A percentile compares a stretch with the other conserved stretches of the same genome.
These are phyloP conservation scores for Antechinus flavipes DNA, from an alignment of 2,113 vertebrate species.

Conservation along the genomic window DNA sequence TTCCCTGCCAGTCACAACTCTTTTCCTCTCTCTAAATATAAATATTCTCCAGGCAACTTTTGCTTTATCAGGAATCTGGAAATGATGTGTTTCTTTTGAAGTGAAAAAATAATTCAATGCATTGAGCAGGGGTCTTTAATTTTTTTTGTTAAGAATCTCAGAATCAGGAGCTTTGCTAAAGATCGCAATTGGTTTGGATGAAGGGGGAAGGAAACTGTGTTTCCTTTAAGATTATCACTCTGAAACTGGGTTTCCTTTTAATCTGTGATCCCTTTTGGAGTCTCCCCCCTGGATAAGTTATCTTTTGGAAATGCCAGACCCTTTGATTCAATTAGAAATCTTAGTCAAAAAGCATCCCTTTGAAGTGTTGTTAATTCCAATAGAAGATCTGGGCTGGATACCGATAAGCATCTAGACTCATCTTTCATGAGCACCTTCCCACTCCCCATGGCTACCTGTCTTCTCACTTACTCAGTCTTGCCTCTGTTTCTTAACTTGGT, in stretches of 20 bases:
- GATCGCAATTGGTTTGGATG: not conserved
- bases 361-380: too few relatives aligned
- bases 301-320: too few relatives aligned
- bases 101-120: not conserved
- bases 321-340: too few relatives aligned
- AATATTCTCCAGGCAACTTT: not conserved
- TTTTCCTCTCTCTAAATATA: not conserved
- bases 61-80: not conserved
- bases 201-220: too few relatives aligned
- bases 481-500: not conserved
- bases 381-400: too few relatives aligned
- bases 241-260: too few relatives aligned
- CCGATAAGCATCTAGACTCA: too few relatives aligned
- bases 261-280: too few relatives aligned
- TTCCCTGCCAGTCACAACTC: not conserved
- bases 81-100: not conserved
- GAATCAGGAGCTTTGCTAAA: not conserved
- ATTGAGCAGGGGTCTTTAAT: not conserved
- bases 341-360: too few relatives aligned
- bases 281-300: too few relatives aligned
- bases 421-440: not conserved
- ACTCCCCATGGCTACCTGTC: not conserved
- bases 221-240: too few relatives aligned
- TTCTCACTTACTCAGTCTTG: not conserved
- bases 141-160: not conserved